Evolutionary conservation across 30 jellyfish, hydroid and myxozoan species (phyloP).

Genomic region (Mastigias papua): DNA sequence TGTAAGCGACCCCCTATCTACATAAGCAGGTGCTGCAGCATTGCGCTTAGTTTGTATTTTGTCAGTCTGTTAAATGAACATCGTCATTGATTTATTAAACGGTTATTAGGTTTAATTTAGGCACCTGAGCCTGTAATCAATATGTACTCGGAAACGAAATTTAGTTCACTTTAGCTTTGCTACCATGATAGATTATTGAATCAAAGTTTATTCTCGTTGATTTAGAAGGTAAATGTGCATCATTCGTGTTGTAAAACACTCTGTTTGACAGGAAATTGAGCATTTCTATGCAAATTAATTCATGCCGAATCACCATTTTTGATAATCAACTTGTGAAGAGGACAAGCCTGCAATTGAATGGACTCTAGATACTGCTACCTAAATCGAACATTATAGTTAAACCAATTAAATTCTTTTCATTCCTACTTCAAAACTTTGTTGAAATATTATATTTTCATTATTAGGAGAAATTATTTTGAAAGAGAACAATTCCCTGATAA

Average conservation of each 20-base stretch:
- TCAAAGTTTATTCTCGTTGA: conserved; percentile 29
- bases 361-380: too few relatives aligned
- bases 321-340: too few relatives aligned
- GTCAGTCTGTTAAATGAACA: conserved; percentile 74
- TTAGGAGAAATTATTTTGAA: too few relatives aligned
- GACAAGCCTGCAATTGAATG: too few relatives aligned
- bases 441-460: too few relatives aligned
- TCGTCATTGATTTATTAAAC: conserved; percentile 76
- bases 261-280: not conserved
- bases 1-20: conserved; percentile 75
- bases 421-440: too few relatives aligned
- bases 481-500: too few relatives aligned
- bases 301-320: not conserved
- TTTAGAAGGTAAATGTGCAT: conserved; percentile 36
- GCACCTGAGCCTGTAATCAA: conserved; percentile 62
- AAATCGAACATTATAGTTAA: too few relatives aligned
- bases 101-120: conserved; percentile 64
- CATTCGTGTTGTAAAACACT: conserved; percentile 17
- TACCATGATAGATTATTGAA: conserved; percentile 45
- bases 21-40: conserved; percentile 67
- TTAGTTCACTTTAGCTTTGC: conserved; percentile 48
- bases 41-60: conserved; percentile 41
- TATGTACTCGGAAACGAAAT: conserved; percentile 60
- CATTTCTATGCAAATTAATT: not conserved
- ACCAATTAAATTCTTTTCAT: too few relatives aligned